Conservation (phyloP, 2,888 invertebrate genomes). For the Agriotes lineatus region DNA sequence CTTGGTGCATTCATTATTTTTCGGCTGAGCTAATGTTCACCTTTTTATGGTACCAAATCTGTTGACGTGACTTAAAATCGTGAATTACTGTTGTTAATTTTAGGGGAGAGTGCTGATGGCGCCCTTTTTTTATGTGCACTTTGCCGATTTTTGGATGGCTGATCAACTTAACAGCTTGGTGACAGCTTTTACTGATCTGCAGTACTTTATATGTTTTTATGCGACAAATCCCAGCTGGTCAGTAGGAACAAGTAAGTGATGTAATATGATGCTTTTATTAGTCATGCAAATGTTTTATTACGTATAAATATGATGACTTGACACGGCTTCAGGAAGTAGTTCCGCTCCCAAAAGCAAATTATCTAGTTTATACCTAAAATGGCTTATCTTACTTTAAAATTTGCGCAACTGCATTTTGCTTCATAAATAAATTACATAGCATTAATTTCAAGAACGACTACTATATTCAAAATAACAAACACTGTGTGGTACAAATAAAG, state of each 20-base stretch:
- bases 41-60: conserved; percentile 16
- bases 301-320: no score
- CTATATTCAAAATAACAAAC: no score
- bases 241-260: conserved; percentile 70
- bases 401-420: no score
- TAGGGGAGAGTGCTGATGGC: conserved; percentile 88
- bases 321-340: no score
- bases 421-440: no score
- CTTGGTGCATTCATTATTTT: neutral
- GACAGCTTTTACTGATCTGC: conserved; percentile 91
- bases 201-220: conserved; percentile 95
- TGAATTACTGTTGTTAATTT: conserved; percentile 51
- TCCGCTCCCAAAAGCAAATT: no score
- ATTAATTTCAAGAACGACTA: no score
- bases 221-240: conserved; percentile 82
- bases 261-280: no score
- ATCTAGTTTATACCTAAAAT: no score
- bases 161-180: conserved; percentile 96
- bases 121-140: conserved; percentile 93
- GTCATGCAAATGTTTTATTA: no score
- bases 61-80: conserved; percentile 2
- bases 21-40: neutral
- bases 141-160: conserved; percentile 99
- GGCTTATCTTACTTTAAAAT: no score
- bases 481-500: no score